These are phyloP conservation scores for Suillia variegata DNA, from an alignment of 2,888 invertebrate species.

Conservation along the genomic window DNA sequence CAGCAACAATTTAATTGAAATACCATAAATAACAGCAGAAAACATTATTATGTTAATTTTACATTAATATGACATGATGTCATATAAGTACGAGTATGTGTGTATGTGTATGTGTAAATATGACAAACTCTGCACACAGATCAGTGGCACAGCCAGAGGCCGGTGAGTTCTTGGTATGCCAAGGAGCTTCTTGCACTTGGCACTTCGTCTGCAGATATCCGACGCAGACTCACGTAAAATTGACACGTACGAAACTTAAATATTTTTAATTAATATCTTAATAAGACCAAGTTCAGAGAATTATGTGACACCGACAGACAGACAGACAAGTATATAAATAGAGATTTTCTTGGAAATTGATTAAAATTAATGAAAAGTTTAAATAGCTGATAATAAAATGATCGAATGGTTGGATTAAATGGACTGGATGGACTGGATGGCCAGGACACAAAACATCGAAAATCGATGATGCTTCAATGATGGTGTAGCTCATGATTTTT, in stretches of 20 bases:
- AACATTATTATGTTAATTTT: constrained; percentile 27
- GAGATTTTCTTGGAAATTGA: too few species aligned
- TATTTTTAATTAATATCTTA: not conserved
- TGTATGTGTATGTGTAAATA: too few species aligned
- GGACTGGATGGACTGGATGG: too few species aligned
- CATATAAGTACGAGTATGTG: constrained; percentile 8
- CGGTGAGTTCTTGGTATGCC: not conserved
- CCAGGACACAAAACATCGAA: too few species aligned
- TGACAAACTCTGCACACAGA: too few species aligned
- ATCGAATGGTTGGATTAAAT: too few species aligned
- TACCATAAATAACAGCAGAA: constrained; percentile 24
- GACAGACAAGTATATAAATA: not conserved
- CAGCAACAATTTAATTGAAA: constrained; percentile 27
- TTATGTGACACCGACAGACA: not conserved
- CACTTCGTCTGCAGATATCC: not conserved
- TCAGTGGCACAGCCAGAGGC: not conserved
- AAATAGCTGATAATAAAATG: too few species aligned
- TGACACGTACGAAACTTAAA: constrained; percentile 6
- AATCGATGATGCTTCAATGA: too few species aligned
- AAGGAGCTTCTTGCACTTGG: too few species aligned
- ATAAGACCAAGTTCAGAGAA: not conserved
- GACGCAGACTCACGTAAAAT: not conserved
- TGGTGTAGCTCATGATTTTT: too few species aligned
- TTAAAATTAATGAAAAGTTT: too few species aligned
- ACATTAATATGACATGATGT: constrained; percentile 28